Conservation (phyloP, 2,113 vertebrate genomes). For the Rhegmatorhina hoffmannsi region DNA sequence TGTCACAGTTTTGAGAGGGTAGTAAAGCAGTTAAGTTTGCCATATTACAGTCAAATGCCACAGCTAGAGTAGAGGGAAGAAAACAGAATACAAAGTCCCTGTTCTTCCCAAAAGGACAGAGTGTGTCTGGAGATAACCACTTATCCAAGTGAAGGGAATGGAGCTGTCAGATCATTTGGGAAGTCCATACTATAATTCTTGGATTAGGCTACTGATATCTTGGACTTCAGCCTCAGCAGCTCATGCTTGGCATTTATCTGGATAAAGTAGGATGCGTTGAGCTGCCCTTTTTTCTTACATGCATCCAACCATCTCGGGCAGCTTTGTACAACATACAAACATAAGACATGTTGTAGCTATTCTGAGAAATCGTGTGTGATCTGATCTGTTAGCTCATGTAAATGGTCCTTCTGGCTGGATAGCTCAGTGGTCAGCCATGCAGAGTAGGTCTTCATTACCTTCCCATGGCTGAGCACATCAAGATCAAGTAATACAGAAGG, state of each 20-base stretch:
- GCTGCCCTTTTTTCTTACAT: neutral
- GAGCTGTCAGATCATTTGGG: neutral
- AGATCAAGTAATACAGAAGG: neutral
- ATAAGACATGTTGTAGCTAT: neutral
- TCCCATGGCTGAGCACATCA: neutral
- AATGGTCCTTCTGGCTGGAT: neutral
- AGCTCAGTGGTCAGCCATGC: neutral
- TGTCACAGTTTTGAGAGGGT: neutral
- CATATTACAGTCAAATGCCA: neutral
- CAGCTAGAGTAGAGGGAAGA: neutral
- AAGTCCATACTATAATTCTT: neutral
- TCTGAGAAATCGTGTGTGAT: neutral
- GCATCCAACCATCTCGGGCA: neutral
- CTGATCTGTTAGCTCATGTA: neutral
- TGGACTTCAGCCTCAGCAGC: neutral
- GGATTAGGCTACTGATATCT: neutral
- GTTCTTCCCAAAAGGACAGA: neutral
- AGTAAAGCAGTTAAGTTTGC: neutral
- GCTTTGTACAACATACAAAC: neutral
- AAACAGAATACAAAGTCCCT: neutral
- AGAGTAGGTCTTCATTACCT: neutral
- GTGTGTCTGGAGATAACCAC: neutral
- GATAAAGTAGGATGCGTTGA: neutral
- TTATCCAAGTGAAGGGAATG: neutral
- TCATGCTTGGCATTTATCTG: neutral